phyloP scores from a whole-genome alignment of 35 echinoderm and acorn worm genomes.

The Hemicentrotus pulcherrimus region DNA sequence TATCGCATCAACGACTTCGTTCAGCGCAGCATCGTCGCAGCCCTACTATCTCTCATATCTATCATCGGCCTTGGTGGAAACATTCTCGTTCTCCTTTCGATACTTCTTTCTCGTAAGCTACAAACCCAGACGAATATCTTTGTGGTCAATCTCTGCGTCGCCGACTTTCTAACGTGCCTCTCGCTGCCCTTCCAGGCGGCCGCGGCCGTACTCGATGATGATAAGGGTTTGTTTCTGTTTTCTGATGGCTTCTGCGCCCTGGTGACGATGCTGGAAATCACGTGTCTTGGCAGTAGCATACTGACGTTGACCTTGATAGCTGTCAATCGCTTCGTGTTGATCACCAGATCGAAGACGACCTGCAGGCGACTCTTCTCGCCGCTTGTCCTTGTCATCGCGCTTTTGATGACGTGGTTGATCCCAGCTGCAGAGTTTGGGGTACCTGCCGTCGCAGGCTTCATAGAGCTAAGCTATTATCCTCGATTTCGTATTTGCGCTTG shows the following conservation, averaged over 20 bases:
- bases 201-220: conserved; percentile 31
- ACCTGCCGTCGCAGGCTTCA: conserved; percentile 52
- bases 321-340: conserved; percentile 61
- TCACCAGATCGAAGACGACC: conserved; percentile 46
- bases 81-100: conserved; percentile 12
- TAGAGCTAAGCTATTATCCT: conserved; percentile 61
- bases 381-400: conserved; percentile 24
- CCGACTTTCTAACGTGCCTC: conserved; percentile 67
- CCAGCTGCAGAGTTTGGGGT: conserved; percentile 47
- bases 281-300: conserved; percentile 66
- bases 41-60: conserved; percentile 19
- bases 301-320: conserved; percentile 69
- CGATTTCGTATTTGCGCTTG: conserved; percentile 57
- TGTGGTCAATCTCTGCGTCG: conserved; percentile 61
- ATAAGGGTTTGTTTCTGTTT: not conserved
- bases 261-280: conserved; percentile 45
- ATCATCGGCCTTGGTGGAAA: conserved; percentile 39
- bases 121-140: conserved; percentile 56
- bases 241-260: conserved; percentile 54
- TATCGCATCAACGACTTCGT: not conserved
- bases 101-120: conserved; percentile 39
- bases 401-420: conserved; percentile 59
- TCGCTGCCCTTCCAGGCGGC: conserved; percentile 48
- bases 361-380: conserved; percentile 45
- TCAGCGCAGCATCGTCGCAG: conserved; percentile 3